phyloP scores from a whole-genome alignment of 1,140 invertebrate genomes.

The Thaumatotibia leucotreta region DNA sequence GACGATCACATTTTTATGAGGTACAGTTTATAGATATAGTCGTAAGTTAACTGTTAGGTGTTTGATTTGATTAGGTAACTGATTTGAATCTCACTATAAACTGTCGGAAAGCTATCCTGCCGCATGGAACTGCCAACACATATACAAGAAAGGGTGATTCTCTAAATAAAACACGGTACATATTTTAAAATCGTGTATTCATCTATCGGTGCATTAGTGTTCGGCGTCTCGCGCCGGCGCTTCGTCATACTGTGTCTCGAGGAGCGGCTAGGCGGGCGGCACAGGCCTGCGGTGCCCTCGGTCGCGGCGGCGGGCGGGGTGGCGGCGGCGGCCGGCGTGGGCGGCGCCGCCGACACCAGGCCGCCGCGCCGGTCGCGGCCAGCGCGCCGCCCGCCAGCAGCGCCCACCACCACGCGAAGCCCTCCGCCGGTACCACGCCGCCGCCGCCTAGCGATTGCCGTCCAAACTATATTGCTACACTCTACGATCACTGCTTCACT shows the following conservation, averaged over 20 bases:
- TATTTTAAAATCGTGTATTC: slow-evolving; percentile 48
- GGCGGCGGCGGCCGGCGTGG: slow-evolving; percentile 30
- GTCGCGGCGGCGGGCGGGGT: slow-evolving; percentile 43
- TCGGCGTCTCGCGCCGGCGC: slow-evolving; percentile 35
- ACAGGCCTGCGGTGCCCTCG: slow-evolving; percentile 40
- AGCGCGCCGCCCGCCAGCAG: slow-evolving; percentile 41
- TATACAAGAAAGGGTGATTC: slow-evolving; percentile 76
- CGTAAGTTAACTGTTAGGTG: too few relatives aligned
- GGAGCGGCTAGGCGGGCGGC: slow-evolving; percentile 40
- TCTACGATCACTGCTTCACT: background rate
- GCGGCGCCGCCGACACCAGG: slow-evolving; percentile 32
- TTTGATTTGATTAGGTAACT: too few relatives aligned
- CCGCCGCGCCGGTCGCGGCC: slow-evolving; percentile 21
- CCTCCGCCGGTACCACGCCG: slow-evolving; percentile 18
- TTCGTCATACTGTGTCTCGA: slow-evolving; percentile 54
- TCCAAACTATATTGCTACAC: background rate
- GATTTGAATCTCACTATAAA: too few relatives aligned
- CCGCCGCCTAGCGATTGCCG: slow-evolving; percentile 19
- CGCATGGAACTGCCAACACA: too few relatives aligned
- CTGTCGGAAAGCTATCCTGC: too few relatives aligned
- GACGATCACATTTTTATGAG: too few relatives aligned
- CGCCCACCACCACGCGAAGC: slow-evolving; percentile 33
- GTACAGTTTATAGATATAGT: too few relatives aligned
- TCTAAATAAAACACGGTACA: slow-evolving; percentile 38
- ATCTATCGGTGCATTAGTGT: slow-evolving; percentile 32